A percentile compares a stretch with the other conserved stretches of the same genome.
phyloP scores from a whole-genome alignment of 2,113 vertebrate genomes.

The Acrocephalus kingi region DNA sequence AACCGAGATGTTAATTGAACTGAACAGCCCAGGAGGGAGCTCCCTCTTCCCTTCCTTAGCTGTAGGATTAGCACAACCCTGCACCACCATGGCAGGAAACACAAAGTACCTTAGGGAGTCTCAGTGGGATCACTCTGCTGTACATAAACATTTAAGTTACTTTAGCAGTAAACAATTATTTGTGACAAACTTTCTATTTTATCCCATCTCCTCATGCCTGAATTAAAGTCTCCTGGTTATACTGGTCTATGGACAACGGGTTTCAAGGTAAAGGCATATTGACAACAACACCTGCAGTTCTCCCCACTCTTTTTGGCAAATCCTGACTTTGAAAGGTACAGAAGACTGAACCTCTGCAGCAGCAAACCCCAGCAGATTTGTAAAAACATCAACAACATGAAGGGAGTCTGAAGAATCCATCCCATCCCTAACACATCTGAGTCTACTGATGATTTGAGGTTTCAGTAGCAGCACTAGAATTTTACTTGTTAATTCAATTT shows the following conservation, averaged over 20 bases:
- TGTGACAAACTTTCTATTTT: neutral
- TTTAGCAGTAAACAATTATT: neutral
- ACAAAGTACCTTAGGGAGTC: neutral
- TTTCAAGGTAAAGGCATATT: neutral
- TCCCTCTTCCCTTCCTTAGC: constrained; percentile 7
- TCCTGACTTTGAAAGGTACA: neutral
- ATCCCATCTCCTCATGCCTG: neutral
- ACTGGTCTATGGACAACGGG: fast-evolving
- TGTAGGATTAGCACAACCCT: constrained; percentile 21
- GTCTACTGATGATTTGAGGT: neutral
- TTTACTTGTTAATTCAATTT: neutral
- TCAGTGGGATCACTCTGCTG: neutral
- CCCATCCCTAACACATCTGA: neutral
- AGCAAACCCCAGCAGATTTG: neutral
- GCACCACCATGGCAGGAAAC: neutral
- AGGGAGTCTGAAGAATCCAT: neutral
- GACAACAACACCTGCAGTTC: neutral
- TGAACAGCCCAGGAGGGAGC: constrained; percentile 33
- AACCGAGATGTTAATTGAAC: constrained; percentile 52
- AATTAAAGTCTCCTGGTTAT: neutral
- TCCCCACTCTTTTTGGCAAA: neutral
- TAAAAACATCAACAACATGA: neutral
- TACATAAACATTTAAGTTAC: neutral
- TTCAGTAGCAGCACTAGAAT: neutral
- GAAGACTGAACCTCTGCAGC: neutral